Evolutionary conservation across 2,797 vertebrate genomes (phyloP).

Genomic region (Rhodeus uyekii): DNA sequence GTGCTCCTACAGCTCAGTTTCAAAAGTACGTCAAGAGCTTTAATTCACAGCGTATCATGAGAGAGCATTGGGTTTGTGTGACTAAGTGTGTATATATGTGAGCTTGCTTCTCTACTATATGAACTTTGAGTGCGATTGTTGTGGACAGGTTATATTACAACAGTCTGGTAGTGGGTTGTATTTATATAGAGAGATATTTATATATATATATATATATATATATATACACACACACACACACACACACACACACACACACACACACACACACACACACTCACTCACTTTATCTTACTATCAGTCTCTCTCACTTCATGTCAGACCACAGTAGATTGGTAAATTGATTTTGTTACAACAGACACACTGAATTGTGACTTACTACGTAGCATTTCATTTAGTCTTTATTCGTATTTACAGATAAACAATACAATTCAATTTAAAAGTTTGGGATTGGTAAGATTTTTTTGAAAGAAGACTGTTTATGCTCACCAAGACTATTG

Average conservation of each 20-base stretch:
- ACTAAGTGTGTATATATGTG: background rate
- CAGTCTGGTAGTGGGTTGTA: background rate
- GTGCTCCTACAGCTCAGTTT: slow-evolving; percentile 6
- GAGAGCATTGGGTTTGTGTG: background rate
- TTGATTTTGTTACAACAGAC: background rate
- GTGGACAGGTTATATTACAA: slow-evolving; percentile 6
- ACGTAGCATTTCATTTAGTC: background rate
- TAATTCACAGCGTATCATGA: background rate
- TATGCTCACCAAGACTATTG: background rate
- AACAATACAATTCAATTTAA: background rate
- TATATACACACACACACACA: no score
- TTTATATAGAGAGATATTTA: no score
- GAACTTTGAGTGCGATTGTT: background rate
- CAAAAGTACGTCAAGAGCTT: background rate
- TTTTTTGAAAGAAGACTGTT: background rate
- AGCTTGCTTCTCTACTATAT: background rate
- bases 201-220: no score
- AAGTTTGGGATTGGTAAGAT: background rate
- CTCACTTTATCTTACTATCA: background rate
- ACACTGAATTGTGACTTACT: background rate
- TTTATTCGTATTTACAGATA: background rate
- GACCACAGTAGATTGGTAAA: background rate
- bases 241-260: no score
- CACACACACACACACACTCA: no score
- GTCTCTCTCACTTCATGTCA: background rate